A percentile compares a stretch with the other conserved stretches of the same genome.
Conservation (phyloP, 2,888 invertebrate species). For the Cryptocheilus praepositus region DNA sequence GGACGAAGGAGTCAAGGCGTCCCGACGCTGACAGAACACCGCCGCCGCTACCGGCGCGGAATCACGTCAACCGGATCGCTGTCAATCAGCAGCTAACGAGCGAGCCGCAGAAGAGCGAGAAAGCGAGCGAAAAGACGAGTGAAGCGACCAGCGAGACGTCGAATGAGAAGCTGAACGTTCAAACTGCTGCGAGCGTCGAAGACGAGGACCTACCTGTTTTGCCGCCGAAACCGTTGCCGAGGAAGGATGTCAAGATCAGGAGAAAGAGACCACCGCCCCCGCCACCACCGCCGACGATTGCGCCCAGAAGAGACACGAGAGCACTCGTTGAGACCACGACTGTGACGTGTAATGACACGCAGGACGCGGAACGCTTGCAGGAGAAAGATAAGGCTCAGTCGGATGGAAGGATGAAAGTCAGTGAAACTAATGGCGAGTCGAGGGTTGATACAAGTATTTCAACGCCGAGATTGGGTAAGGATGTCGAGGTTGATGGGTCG, state of each 20-base stretch:
- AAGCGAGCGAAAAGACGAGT: not conserved
- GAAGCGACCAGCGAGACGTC: not conserved
- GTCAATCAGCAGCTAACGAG: slow-evolving; percentile 54
- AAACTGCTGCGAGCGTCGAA: no score
- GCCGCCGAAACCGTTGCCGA: slow-evolving; percentile 73
- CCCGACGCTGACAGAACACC: slow-evolving; percentile 25
- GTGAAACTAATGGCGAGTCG: slow-evolving; percentile 7
- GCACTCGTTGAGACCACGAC: no score
- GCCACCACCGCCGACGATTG: slow-evolving; percentile 67
- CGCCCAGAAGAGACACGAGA: slow-evolving; percentile 32
- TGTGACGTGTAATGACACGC: not conserved
- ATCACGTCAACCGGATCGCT: slow-evolving; percentile 65
- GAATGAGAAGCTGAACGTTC: slow-evolving; percentile 9
- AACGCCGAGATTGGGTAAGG: not conserved
- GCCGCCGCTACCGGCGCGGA: slow-evolving; percentile 55
- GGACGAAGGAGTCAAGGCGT: slow-evolving; percentile 6
- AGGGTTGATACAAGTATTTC: not conserved
- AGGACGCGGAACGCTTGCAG: no score
- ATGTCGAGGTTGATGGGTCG: not conserved
- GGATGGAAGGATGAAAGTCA: not conserved
- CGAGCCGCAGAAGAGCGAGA: slow-evolving; percentile 2
- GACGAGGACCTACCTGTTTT: slow-evolving; percentile 52
- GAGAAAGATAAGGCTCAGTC: not conserved
- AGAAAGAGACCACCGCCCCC: slow-evolving; percentile 73
- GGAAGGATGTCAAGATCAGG: slow-evolving; percentile 68